Evolutionary conservation across 2,113 vertebrate species (phyloP).

Genomic region (Morone saxatilis): DNA sequence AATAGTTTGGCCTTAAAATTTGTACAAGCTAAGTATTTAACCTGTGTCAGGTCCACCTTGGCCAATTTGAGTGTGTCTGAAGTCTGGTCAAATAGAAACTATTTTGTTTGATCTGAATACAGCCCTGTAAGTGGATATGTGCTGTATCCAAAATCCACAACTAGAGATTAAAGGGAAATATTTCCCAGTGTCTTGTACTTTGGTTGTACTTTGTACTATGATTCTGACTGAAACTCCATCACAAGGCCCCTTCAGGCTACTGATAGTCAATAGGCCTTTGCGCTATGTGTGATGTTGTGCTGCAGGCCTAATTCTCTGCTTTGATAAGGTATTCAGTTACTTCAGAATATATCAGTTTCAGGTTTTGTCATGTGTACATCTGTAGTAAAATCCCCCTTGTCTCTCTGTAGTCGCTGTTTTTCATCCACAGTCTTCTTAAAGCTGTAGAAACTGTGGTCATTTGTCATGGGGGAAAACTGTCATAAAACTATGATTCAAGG

Average conservation of each 20-base stretch:
- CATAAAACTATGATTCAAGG: constrained; percentile 12
- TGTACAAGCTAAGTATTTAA: constrained; percentile 28
- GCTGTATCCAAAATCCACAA: constrained; percentile 54
- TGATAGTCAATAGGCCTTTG: constrained; percentile 58
- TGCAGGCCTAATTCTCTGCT: constrained; percentile 67
- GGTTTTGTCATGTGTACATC: constrained; percentile 43
- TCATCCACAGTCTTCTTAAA: constrained; percentile 20
- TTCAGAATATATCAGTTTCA: constrained; percentile 63
- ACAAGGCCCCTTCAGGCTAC: constrained; percentile 56
- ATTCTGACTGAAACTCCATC: constrained; percentile 68
- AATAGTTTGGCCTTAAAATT: constrained; percentile 10
- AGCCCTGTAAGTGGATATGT: constrained; percentile 52
- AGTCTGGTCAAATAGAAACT: constrained; percentile 46
- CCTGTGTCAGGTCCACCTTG: constrained; percentile 45
- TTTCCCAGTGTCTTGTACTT: constrained; percentile 50
- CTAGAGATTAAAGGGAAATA: constrained; percentile 57
- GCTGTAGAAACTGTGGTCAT: not conserved
- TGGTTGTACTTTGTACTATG: constrained; percentile 59
- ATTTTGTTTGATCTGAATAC: constrained; percentile 61
- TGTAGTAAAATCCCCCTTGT: constrained; percentile 18
- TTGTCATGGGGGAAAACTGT: constrained; percentile 21
- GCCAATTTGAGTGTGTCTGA: constrained; percentile 23
- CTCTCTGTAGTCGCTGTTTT: constrained; percentile 31
- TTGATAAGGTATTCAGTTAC: constrained; percentile 71
- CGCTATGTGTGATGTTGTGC: constrained; percentile 60